Base-by-base conservation (phyloP, 2,888 invertebrate species). In the Leptopilina myrica region DNA sequence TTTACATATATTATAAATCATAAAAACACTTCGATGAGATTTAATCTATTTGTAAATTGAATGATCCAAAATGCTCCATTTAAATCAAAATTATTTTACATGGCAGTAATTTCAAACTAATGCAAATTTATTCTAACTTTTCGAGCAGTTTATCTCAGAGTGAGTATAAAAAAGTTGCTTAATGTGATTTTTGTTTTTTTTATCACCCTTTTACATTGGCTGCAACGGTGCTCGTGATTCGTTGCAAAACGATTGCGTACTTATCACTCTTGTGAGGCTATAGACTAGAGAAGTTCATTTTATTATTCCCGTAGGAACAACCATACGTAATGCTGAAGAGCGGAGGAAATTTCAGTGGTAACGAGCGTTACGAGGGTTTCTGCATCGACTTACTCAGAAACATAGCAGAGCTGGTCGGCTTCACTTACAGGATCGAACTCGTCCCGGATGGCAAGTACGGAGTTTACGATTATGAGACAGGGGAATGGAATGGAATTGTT, bases 401-500 rank as follows among this genome's bases (percentile, higher is more conserved):
- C 87, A 94, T 95, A 86, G 94, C 95, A 80, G 92, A 91, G 81
- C 93, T 94, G 92, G 94, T 95, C 84, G 95, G 95, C 81, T 95
- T 95, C 92, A 93, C 94, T 89, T 95, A 95, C 91, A 93, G 93
- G 84, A 94, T 95, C 84, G 94, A 94, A 89, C 92, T 93, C 86
- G 94, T 94, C 82, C 94, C 94, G 20, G 94, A 95, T 89, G 94
- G 94, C 85, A 95, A 95, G 91, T 96, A 96, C 91, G 96, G 96
- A 59, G 96, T 95, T 77, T 95, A 94, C 88, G 95, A 96, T 92
- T 93, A 95, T 84, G 94, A 94, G 84, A 95, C 95, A 6, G 95
- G 95, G 26, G 94, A 95, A 91, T 96, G 96, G 96, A 95, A 96
- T 89, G 95, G 95, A 79, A 94, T 95, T 85, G 95, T 95, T 46